phyloP scores from a whole-genome alignment of 2,113 vertebrate genomes.

The Sitta europaea region DNA sequence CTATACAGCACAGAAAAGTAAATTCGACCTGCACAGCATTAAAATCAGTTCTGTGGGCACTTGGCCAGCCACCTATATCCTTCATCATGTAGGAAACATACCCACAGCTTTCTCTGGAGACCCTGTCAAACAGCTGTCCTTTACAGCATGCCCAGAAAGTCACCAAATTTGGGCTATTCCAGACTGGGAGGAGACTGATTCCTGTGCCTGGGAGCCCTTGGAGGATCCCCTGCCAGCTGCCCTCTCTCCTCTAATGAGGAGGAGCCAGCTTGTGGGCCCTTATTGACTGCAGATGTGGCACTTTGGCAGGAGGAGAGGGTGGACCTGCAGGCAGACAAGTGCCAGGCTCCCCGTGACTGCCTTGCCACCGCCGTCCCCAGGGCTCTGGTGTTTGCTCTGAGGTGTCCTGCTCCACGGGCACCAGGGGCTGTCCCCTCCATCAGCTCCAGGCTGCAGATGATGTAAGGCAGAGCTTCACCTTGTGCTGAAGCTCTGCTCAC shows the following conservation, averaged over 20 bases:
- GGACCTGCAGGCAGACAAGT: conserved; percentile 56
- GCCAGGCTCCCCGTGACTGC: conserved; percentile 28
- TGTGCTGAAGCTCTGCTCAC: background rate
- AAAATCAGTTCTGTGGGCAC: conserved; percentile 57
- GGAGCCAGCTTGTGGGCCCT: conserved; percentile 62
- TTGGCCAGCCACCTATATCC: conserved; percentile 67
- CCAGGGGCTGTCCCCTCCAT: conserved; percentile 5
- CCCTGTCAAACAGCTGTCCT: conserved; percentile 66
- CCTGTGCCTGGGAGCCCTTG: conserved; percentile 50
- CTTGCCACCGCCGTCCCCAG: background rate
- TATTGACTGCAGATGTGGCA: conserved; percentile 65
- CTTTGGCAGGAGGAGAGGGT: conserved; percentile 58
- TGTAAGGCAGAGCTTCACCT: conserved; percentile 21
- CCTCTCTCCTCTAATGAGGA: conserved; percentile 65
- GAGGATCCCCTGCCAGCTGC: conserved; percentile 64
- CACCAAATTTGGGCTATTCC: conserved; percentile 67
- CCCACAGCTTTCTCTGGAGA: conserved; percentile 62
- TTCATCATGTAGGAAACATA: conserved; percentile 66
- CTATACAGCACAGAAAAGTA: conserved; percentile 35
- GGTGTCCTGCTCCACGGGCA: background rate
- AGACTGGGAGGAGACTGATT: conserved; percentile 59
- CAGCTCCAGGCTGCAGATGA: conserved; percentile 40
- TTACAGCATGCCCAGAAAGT: conserved; percentile 65
- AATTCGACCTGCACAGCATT: conserved; percentile 56
- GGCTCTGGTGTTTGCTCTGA: conserved; percentile 18